Conservation (phyloP, 2,113 vertebrate species). For the Ammospiza nelsoni region DNA sequence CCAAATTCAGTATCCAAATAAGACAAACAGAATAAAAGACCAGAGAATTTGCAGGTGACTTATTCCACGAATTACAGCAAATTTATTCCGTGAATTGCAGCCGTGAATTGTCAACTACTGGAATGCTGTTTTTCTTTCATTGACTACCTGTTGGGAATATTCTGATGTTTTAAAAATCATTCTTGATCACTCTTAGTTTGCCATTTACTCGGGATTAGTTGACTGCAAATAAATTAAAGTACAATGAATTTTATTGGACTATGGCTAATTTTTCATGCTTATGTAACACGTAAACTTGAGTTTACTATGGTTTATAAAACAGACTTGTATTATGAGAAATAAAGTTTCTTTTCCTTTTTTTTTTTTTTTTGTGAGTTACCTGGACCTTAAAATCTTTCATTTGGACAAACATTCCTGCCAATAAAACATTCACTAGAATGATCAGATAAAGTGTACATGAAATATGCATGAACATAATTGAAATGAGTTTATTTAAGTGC, state of each 20-base stretch:
- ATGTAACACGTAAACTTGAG: not conserved
- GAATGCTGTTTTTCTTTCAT: not conserved
- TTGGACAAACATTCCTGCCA: conserved; percentile 15
- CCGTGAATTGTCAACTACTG: not conserved
- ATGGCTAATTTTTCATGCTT: not conserved
- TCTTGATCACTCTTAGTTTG: not conserved
- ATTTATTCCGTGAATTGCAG: not conserved
- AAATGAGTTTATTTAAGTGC: conserved; percentile 52
- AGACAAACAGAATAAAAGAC: not conserved
- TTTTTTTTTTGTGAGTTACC: not conserved
- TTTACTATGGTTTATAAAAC: not conserved
- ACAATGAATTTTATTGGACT: not conserved
- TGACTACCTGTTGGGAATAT: not conserved
- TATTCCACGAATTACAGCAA: not conserved
- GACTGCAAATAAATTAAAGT: not conserved
- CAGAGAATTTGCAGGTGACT: not conserved
- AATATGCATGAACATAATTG: conserved; percentile 27
- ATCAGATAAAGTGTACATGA: conserved; percentile 31
- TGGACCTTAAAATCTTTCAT: not conserved
- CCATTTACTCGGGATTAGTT: not conserved
- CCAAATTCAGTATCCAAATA: not conserved
- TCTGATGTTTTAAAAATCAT: not conserved
- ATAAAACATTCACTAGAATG: conserved; percentile 34
- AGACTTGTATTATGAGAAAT: not conserved
- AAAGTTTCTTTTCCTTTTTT: not conserved